Evolutionary conservation across 2,113 vertebrate species (phyloP).

Genomic region (Protobothrops mucrosquamatus): DNA sequence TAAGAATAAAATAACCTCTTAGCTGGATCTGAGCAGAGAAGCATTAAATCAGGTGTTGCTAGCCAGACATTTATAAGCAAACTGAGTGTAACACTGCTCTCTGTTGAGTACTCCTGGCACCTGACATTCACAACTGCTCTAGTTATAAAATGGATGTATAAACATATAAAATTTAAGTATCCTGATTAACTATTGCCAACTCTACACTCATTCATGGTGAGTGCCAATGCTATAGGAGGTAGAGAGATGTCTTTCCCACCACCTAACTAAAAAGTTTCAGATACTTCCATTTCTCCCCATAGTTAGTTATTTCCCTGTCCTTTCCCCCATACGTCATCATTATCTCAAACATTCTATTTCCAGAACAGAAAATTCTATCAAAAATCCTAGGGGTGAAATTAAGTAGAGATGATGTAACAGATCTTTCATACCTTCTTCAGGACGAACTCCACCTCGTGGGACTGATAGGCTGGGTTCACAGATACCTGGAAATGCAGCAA

Average conservation of each 20-base stretch:
- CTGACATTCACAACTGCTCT: not conserved
- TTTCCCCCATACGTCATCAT: fast-evolving
- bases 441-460: slow-evolving; percentile 78
- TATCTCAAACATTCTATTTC: fast-evolving
- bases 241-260: not conserved
- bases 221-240: not conserved
- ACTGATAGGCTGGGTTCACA: slow-evolving; percentile 91
- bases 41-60: not conserved
- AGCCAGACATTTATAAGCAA: not conserved
- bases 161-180: not conserved
- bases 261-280: not conserved
- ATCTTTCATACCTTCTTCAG: slow-evolving; percentile 77
- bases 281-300: not conserved
- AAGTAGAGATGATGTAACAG: not conserved
- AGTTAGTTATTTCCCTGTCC: not conserved
- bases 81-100: not conserved
- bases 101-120: not conserved
- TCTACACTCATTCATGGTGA: not conserved
- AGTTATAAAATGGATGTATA: not conserved
- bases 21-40: not conserved
- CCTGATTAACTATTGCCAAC: not conserved
- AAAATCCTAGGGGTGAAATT: fast-evolving
- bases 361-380: not conserved
- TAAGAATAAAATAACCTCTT: not conserved
- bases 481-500: slow-evolving; percentile 74